phyloP scores from a whole-genome alignment of 2,797 vertebrate genomes.

The Danionella dracula region DNA sequence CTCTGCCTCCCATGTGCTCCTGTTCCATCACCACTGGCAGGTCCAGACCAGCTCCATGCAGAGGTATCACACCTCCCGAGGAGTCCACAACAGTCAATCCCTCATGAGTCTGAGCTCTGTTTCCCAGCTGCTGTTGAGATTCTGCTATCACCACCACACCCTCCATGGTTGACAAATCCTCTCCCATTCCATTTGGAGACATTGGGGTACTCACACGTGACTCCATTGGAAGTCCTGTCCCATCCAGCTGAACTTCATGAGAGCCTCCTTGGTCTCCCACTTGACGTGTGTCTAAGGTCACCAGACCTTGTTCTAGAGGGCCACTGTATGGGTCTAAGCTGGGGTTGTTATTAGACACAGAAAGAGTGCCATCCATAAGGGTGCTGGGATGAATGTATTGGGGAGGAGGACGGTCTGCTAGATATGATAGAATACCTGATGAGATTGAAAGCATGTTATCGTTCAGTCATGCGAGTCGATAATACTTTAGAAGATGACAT shows the following conservation, averaged over 20 bases:
- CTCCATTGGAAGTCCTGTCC: slow-evolving; percentile 82
- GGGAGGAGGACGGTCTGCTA: slow-evolving; percentile 95
- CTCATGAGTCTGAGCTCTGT: slow-evolving; percentile 78
- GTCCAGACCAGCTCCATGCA: slow-evolving; percentile 84
- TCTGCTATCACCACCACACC: slow-evolving; percentile 72
- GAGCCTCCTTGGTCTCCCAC: slow-evolving; percentile 76
- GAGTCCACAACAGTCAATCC: slow-evolving; percentile 77
- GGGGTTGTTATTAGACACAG: slow-evolving; percentile 81
- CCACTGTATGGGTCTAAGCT: slow-evolving; percentile 88
- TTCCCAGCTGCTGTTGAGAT: slow-evolving; percentile 70
- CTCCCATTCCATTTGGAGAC: slow-evolving; percentile 86
- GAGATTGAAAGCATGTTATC: background rate
- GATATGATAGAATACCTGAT: slow-evolving; percentile 92
- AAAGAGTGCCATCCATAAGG: slow-evolving; percentile 85
- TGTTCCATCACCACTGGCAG: slow-evolving; percentile 92
- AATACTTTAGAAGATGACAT: background rate
- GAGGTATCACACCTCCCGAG: slow-evolving; percentile 79
- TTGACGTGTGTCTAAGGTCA: slow-evolving; percentile 86
- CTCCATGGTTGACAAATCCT: slow-evolving; percentile 83
- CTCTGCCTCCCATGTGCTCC: slow-evolving; percentile 79
- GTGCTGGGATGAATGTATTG: slow-evolving; percentile 96
- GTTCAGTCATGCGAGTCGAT: background rate
- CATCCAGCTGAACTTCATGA: slow-evolving; percentile 85
- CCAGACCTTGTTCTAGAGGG: slow-evolving; percentile 85
- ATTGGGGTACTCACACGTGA: slow-evolving; percentile 94